A percentile compares a stretch with the other conserved stretches of the same genome.
These are phyloP conservation scores for Aplochiton taeniatus DNA, from an alignment of 2,797 vertebrate genomes.

Conservation along the genomic window DNA sequence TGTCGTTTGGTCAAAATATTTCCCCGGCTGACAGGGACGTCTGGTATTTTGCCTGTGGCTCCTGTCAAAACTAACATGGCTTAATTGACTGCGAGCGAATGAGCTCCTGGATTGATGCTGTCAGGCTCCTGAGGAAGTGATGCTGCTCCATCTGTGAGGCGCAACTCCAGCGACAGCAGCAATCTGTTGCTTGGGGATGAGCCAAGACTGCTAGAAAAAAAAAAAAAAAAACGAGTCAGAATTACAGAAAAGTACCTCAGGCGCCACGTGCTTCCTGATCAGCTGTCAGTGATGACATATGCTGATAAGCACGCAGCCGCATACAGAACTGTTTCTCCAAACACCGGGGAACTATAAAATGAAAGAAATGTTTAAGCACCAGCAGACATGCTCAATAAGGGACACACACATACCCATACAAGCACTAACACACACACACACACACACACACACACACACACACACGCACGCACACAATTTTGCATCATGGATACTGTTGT, in stretches of 20 bases:
- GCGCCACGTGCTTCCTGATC: conserved; percentile 66
- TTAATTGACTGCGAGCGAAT: conserved; percentile 80
- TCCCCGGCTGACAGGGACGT: conserved; percentile 69
- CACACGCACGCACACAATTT: conserved; percentile 33
- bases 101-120: conserved; percentile 75
- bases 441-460: not conserved
- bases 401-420: not conserved
- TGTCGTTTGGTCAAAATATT: conserved; percentile 69
- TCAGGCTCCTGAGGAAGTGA: conserved; percentile 74
- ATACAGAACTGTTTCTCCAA: not conserved
- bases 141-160: conserved; percentile 75
- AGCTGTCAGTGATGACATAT: conserved; percentile 70
- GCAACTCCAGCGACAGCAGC: conserved; percentile 69
- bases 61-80: conserved; percentile 80
- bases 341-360: not conserved
- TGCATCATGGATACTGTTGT: conserved; percentile 70
- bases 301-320: conserved; percentile 50
- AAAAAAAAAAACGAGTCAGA: conserved; percentile 39
- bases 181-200: conserved; percentile 76
- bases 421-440: not conserved
- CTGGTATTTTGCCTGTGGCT: conserved; percentile 77
- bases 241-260: conserved; percentile 70
- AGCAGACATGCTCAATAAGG: not conserved
- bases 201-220: conserved; percentile 54
- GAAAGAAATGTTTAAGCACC: not conserved